A percentile compares a stretch with the other conserved stretches of the same genome.
These are phyloP conservation scores for Hirtodrosophila duncani DNA, from an alignment of 2,888 invertebrate genomes.

Conservation along the genomic window DNA sequence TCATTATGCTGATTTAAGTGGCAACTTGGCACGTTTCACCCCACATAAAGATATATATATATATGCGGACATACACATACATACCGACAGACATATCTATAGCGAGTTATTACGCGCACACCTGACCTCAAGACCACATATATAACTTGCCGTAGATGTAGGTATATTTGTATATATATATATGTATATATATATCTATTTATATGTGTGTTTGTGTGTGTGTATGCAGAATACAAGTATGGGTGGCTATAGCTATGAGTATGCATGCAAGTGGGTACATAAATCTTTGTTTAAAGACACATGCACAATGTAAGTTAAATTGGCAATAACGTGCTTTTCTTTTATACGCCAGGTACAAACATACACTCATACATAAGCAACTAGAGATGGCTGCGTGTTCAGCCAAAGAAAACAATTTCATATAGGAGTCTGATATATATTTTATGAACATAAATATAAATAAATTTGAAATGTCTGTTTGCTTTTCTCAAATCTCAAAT, in stretches of 20 bases:
- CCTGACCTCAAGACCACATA: conserved; percentile 46
- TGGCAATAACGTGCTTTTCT: conserved; percentile 72
- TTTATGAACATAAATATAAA: no score
- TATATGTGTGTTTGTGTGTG: background rate
- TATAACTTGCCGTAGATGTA: background rate
- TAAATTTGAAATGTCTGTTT: no score
- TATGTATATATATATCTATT: background rate
- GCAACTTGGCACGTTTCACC: conserved; percentile 39
- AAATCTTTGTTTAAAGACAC: conserved; percentile 71
- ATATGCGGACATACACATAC: no score
- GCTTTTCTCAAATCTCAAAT: no score
- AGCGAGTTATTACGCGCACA: conserved; percentile 64
- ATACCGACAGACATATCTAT: conserved; percentile 39
- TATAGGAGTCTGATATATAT: no score
- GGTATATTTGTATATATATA: background rate
- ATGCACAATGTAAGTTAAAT: conserved; percentile 71
- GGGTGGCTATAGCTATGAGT: conserved; percentile 36
- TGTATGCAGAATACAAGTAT: conserved; percentile 3
- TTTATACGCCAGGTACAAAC: conserved; percentile 59
- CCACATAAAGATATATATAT: conserved; percentile 22
- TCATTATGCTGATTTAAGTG: conserved; percentile 71
- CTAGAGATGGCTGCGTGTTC: conserved; percentile 18
- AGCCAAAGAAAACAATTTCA: conserved; percentile 2
- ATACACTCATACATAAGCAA: conserved; percentile 8
- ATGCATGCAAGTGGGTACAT: conserved; percentile 71